Evolutionary conservation across 2,888 invertebrate genomes (phyloP), one percentile per base, ranked within the genome.

Genomic region (Andrena hattorfiana): DNA sequence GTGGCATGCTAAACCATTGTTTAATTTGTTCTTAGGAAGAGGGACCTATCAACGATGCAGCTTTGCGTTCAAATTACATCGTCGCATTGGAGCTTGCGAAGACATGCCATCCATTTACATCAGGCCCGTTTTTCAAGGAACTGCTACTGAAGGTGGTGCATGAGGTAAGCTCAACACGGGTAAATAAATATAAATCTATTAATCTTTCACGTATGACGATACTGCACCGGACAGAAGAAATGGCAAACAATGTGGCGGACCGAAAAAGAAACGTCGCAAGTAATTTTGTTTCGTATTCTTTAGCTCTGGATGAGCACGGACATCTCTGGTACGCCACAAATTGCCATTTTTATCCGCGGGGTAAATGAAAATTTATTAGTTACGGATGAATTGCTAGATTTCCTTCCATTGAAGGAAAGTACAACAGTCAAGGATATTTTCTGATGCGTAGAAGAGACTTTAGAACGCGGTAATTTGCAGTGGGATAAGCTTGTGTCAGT

Each of bases 281-380:
- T n/a, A n/a, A n/a, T n/a, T n/a, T n/a, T n/a, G n/a, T n/a, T n/a
- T n/a, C n/a, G n/a, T n/a, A n/a, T 49, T 77, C 77, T 23, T 35
- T 72, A 56, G 60, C 51, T 16, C 23, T 77, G 5, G 72, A 77
- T 26, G 32, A 72, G 67, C 51, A 72, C 51, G 2, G 72, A 77
- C 20, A 66, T 66, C 7, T 32, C 48, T 20, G 72, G 60, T 32
- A 32, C 67, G 26, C 26, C 66, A 30, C 72, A 72, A 51, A 49
- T 77, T 30, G 66, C 59, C 3, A 62, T 72, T 13, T 77, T 72
- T 51, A 26, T 77, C 32, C 66, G 77, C 16, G 72, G 72, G 5
- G 67, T 77, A 8, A 16, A 59, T 42, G 35, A 59, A 16, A n/a
- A 32, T 56, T 66, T 72, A 13, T 10, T 32, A 16, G 63, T 77